A percentile compares a stretch with the other conserved stretches of the same genome.
phyloP scores from a whole-genome alignment of 2,888 invertebrate genomes.

The Melieria omissa region DNA sequence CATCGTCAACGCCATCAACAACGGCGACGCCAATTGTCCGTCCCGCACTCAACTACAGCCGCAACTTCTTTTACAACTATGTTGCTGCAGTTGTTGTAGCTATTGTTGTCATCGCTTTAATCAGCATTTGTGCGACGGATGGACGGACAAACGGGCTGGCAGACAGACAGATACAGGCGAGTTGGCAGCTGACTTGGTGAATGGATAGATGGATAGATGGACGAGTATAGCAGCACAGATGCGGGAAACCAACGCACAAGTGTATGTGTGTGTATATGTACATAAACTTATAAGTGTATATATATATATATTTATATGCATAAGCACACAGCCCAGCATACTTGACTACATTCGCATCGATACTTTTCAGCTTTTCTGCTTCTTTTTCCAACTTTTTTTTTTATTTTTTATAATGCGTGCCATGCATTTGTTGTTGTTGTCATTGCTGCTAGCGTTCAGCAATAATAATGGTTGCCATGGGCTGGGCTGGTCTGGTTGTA shows the following conservation, averaged over 20 bases:
- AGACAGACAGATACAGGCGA: neutral
- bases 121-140: neutral
- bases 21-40: neutral
- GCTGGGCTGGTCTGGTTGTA: too few relatives aligned
- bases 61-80: neutral
- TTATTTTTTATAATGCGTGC: too few relatives aligned
- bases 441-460: too few relatives aligned
- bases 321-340: constrained; percentile 9
- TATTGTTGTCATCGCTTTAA: neutral
- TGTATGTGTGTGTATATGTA: neutral
- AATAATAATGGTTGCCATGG: too few relatives aligned
- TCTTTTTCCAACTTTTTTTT: neutral
- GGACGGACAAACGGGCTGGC: neutral
- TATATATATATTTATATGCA: neutral
- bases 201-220: neutral
- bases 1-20: constrained; percentile 20
- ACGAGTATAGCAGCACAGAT: neutral
- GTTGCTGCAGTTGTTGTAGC: constrained; percentile 3
- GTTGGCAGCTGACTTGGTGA: neutral
- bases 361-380: constrained; percentile 12
- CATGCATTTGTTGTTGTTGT: too few relatives aligned
- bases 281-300: neutral
- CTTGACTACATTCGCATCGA: constrained; percentile 14
- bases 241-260: neutral
- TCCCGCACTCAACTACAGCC: too few relatives aligned